A percentile compares a stretch with the other conserved stretches of the same genome.
Evolutionary conservation across 2,888 invertebrate species (phyloP).

Genomic region (Neoitamus cyanurus): DNA sequence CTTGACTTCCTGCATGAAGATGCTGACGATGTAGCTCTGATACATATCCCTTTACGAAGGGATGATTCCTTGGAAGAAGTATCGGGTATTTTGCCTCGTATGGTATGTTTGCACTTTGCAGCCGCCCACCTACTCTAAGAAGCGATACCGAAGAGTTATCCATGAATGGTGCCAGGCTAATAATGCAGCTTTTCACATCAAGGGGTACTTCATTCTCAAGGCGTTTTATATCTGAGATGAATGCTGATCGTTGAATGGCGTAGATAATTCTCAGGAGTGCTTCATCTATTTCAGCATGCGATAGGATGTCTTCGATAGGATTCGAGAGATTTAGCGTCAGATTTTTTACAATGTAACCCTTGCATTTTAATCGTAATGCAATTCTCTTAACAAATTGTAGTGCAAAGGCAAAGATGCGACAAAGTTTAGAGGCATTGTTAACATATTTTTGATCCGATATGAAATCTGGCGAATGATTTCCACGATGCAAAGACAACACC

Average conservation of each 20-base stretch:
- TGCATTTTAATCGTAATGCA: neutral
- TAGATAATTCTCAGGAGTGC: neutral
- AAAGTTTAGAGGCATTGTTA: neutral
- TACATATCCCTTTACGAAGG: neutral
- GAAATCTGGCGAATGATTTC: neutral
- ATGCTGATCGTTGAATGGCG: neutral
- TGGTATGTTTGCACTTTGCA: neutral
- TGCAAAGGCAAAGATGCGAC: neutral
- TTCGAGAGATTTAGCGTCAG: neutral
- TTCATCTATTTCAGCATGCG: neutral
- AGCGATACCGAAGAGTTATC: neutral
- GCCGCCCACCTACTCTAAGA: too few relatives aligned
- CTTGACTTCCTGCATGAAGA: neutral
- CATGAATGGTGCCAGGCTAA: neutral
- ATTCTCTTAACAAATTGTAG: neutral
- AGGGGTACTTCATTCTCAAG: neutral
- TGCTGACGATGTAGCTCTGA: neutral
- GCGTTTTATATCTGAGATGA: neutral
- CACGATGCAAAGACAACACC: neutral
- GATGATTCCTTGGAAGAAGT: neutral
- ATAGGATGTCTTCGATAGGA: neutral
- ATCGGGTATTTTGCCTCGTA: neutral
- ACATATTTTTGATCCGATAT: neutral
- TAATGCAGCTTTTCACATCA: neutral
- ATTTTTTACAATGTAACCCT: neutral